phyloP scores from a whole-genome alignment of 2,888 invertebrate genomes.

The Heteropelma amictum region DNA sequence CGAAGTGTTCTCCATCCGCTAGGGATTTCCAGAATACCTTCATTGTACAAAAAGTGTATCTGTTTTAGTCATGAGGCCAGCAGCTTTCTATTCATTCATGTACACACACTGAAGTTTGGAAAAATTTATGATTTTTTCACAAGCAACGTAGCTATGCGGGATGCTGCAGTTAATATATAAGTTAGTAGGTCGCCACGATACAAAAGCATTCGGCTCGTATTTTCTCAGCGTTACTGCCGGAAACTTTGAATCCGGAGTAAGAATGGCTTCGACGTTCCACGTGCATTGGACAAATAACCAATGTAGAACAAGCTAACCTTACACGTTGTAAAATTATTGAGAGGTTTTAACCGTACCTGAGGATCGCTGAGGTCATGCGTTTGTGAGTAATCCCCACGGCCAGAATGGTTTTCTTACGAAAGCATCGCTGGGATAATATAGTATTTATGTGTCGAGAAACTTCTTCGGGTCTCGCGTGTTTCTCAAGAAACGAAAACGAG shows the following conservation, averaged over 20 bases:
- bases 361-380: background rate
- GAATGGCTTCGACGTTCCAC: no score
- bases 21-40: background rate
- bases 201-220: background rate
- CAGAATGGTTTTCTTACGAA: background rate
- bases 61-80: background rate
- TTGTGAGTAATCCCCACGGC: background rate
- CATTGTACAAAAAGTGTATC: background rate
- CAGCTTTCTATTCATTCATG: background rate
- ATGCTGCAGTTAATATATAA: background rate
- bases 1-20: background rate
- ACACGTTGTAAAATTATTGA: background rate
- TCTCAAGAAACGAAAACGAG: constrained; percentile 17
- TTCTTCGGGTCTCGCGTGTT: constrained; percentile 13
- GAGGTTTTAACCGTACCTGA: background rate
- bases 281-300: no score
- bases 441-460: constrained; percentile 14
- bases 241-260: no score
- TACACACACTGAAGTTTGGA: background rate
- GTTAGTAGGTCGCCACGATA: background rate
- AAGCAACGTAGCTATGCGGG: background rate
- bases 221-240: background rate
- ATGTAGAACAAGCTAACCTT: no score
- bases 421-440: constrained; percentile 16
- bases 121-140: background rate